phyloP scores from a whole-genome alignment of 2,797 vertebrate genomes.

The Rallus crepitans region DNA sequence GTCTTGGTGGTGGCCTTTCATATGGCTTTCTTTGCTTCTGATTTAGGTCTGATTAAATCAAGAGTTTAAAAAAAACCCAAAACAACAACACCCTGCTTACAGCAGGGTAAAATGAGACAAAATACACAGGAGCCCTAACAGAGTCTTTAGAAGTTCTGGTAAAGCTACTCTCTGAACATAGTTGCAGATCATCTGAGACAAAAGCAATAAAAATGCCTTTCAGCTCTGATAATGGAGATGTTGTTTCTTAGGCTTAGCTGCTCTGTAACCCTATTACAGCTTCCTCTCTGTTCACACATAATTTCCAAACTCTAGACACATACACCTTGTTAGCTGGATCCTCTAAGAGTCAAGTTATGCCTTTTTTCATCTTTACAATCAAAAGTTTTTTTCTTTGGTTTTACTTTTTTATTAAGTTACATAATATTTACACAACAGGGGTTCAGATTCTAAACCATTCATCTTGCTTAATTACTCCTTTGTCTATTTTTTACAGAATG shows the following conservation, averaged over 20 bases:
- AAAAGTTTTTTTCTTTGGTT: neutral
- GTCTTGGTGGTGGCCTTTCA: neutral
- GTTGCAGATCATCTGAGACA: neutral
- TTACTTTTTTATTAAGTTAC: neutral
- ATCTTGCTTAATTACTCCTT: neutral
- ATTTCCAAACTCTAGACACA: neutral
- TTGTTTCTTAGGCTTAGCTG: neutral
- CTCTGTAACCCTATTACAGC: neutral
- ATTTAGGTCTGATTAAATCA: neutral
- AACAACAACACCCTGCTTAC: neutral
- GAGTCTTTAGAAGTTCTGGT: neutral
- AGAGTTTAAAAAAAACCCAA: neutral
- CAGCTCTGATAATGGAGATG: neutral
- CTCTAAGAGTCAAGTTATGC: neutral
- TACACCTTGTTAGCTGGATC: neutral
- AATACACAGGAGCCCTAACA: neutral
- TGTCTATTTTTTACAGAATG: neutral
- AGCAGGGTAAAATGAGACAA: neutral
- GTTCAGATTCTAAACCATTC: neutral
- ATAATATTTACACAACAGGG: neutral
- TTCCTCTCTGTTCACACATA: neutral
- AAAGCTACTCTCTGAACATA: neutral
- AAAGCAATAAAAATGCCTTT: neutral
- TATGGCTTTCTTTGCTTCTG: neutral
- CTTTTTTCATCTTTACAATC: neutral